Conservation (phyloP, 2,113 vertebrate species). For the Odontophorus gujanensis region DNA sequence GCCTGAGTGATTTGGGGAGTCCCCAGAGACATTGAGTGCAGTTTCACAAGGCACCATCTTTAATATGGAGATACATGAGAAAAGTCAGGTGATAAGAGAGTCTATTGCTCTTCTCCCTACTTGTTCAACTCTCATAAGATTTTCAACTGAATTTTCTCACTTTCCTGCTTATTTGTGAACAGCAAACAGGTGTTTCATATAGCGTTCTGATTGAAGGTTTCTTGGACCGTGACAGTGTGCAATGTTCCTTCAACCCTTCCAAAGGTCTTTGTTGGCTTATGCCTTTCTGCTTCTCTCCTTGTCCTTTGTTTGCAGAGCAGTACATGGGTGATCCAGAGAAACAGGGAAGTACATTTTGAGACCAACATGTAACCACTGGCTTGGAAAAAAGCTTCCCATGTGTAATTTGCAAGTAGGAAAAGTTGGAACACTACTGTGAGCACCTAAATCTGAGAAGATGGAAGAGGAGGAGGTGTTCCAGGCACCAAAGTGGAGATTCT, state of each 20-base stretch:
- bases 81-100: background rate
- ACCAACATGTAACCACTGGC: background rate
- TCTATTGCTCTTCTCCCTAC: rapidly evolving
- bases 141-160: background rate
- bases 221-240: background rate
- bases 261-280: background rate
- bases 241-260: background rate
- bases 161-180: background rate
- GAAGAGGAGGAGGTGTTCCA: background rate
- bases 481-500: background rate
- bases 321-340: background rate
- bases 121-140: background rate
- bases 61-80: background rate
- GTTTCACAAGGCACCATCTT: background rate
- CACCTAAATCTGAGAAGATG: background rate
- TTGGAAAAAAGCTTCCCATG: background rate
- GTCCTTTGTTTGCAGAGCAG: background rate
- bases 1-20: conserved; percentile 3
- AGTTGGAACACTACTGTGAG: background rate
- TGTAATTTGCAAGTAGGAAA: background rate
- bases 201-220: background rate
- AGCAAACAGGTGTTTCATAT: background rate
- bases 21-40: background rate
- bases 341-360: background rate
- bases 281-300: background rate